phyloP scores from a whole-genome alignment of 1,140 invertebrate genomes.

The Orchestia grillus region DNA sequence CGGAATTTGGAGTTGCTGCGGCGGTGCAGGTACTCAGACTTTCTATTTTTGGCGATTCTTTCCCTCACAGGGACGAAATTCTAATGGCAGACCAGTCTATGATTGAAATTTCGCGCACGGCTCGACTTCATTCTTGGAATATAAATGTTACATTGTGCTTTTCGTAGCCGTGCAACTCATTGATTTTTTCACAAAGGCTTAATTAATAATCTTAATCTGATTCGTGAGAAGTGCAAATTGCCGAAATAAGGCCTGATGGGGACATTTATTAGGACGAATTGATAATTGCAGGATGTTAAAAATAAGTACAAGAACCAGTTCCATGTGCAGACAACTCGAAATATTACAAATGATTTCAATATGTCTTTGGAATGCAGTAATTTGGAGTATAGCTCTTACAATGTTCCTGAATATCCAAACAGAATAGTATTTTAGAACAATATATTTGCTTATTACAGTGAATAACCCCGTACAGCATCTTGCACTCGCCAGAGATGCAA shows the following conservation, averaged over 20 bases:
- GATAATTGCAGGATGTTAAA: background rate
- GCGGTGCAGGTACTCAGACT: slow-evolving; percentile 19
- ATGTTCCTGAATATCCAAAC: background rate
- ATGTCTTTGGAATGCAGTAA: background rate
- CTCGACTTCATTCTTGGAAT: background rate
- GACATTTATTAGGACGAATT: background rate
- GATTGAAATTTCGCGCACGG: background rate
- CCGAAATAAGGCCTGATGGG: background rate
- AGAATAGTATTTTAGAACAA: background rate
- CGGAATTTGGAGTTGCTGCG: slow-evolving; percentile 41
- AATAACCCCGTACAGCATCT: background rate
- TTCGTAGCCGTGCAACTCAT: background rate
- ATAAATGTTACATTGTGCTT: background rate
- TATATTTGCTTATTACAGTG: background rate
- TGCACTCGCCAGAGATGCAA: background rate
- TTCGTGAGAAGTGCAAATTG: background rate
- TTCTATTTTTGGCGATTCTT: background rate
- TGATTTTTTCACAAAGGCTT: background rate
- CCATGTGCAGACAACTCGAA: background rate
- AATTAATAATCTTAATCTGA: background rate
- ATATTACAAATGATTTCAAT: background rate
- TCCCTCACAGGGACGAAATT: background rate
- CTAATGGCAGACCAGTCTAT: background rate
- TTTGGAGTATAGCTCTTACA: background rate
- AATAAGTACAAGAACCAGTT: background rate